Evolutionary conservation across 2,888 invertebrate species (phyloP).

Genomic region (Cryptus armator): DNA sequence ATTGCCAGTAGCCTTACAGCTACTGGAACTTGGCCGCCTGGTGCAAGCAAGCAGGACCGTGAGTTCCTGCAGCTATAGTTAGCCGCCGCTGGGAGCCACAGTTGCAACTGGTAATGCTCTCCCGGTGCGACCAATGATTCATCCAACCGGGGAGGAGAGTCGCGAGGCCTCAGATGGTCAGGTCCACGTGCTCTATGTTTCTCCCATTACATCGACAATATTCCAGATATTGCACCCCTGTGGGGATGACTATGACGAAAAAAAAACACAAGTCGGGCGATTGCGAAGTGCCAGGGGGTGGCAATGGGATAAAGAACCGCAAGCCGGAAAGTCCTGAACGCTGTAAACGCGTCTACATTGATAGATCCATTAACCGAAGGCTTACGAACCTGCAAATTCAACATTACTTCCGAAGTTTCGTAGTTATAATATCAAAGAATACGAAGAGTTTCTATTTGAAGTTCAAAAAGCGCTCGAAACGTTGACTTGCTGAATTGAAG

Average conservation of each 20-base stretch:
- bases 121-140: slow-evolving; percentile 81
- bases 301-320: neutral
- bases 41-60: slow-evolving; percentile 61
- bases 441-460: neutral
- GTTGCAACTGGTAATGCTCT: slow-evolving; percentile 78
- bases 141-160: slow-evolving; percentile 69
- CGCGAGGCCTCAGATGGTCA: slow-evolving; percentile 80
- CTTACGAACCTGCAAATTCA: neutral
- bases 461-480: neutral
- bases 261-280: slow-evolving; percentile 20
- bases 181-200: slow-evolving; percentile 75
- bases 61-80: slow-evolving; percentile 64
- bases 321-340: neutral
- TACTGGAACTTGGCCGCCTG: slow-evolving; percentile 74
- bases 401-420: neutral
- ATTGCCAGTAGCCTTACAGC: slow-evolving; percentile 75
- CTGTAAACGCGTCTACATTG: neutral
- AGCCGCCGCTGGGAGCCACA: slow-evolving; percentile 71
- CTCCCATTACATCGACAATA: slow-evolving; percentile 78
- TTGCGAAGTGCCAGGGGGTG: slow-evolving; percentile 9
- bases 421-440: neutral
- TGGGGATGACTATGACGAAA: slow-evolving; percentile 7
- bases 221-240: slow-evolving; percentile 72
- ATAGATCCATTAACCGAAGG: neutral
- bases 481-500: neutral